Conservation (phyloP, 2,113 vertebrate genomes). For the Apaloderma vittatum region DNA sequence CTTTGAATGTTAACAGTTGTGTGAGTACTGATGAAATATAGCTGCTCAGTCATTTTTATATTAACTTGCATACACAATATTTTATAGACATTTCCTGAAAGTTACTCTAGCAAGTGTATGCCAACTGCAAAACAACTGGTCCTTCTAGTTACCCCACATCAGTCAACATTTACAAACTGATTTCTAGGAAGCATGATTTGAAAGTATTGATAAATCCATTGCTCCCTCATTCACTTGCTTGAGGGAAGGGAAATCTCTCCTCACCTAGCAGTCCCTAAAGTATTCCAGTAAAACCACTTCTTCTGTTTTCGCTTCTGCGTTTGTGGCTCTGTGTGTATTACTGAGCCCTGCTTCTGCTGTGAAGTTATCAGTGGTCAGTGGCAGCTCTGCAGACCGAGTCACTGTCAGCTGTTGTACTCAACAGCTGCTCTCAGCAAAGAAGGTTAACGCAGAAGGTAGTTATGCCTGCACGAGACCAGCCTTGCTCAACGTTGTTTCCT, state of each 20-base stretch:
- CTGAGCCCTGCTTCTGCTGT: neutral
- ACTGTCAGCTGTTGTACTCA: neutral
- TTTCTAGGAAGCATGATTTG: neutral
- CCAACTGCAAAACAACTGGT: neutral
- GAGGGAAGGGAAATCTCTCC: neutral
- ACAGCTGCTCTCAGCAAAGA: neutral
- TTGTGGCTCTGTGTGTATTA: neutral
- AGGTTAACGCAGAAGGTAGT: neutral
- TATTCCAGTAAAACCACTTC: neutral
- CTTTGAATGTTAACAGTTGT: neutral
- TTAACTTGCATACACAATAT: neutral
- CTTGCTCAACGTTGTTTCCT: neutral
- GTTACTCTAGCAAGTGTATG: neutral
- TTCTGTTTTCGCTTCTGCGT: fast-evolving
- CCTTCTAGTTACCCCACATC: neutral
- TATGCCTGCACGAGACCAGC: fast-evolving
- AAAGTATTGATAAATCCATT: neutral
- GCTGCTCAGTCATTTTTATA: neutral
- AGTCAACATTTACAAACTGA: neutral
- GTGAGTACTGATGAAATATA: neutral
- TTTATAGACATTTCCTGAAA: neutral
- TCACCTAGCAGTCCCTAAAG: neutral
- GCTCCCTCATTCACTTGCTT: neutral
- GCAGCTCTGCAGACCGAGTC: neutral
- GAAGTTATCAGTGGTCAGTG: neutral